Evolutionary conservation across 2,888 invertebrate genomes (phyloP), one percentile per base, ranked within the genome.

Genomic region (Bellardia bayeri): DNA sequence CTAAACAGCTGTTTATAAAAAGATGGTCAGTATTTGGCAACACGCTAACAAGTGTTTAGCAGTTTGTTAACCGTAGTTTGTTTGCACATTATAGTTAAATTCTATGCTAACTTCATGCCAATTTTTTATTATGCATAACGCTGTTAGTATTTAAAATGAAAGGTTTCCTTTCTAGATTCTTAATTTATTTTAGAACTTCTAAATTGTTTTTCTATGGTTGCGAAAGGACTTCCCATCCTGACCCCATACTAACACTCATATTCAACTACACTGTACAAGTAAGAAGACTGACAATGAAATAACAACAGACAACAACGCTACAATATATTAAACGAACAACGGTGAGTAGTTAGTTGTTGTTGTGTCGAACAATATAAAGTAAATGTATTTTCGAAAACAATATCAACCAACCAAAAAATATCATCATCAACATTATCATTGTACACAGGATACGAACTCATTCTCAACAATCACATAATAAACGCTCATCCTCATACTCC

Each of bases 331-430:
- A 80, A 75, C 75, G 79, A 83, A 82, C 13, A 82, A 76, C 63
- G 33, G 72, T 72, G 71, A 72, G 81, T 45, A 7, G 9, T 8
- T 45, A 45, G 45, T 45, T 45, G 45, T 54, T 71, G 69, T 75
- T 74, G 33, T 79, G n/a, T 69, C 30, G 68, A 72, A 61, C 49
- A 51, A 82, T 63, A 71, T 54, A 64, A 86, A 82, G 74, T 69
- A 83, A 71, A 82, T 79, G 79, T 79, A 45, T 76, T 74, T 72
- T 54, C 14, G 40, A 66, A 84, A 84, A 87, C 76, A 87, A 87
- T 81, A 74, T 72, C 75, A 85, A 56, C 45, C 75, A 76, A 82
- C 64, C 72, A 84, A 84, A 66, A 54, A 66, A 74, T 61, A 66
- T 66, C 63, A 66, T 45, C 58, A 64, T 42, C 49, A 49, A 3